Evolutionary conservation across 1,140 invertebrate genomes (phyloP).

Genomic region (Platyscapa corneri): DNA sequence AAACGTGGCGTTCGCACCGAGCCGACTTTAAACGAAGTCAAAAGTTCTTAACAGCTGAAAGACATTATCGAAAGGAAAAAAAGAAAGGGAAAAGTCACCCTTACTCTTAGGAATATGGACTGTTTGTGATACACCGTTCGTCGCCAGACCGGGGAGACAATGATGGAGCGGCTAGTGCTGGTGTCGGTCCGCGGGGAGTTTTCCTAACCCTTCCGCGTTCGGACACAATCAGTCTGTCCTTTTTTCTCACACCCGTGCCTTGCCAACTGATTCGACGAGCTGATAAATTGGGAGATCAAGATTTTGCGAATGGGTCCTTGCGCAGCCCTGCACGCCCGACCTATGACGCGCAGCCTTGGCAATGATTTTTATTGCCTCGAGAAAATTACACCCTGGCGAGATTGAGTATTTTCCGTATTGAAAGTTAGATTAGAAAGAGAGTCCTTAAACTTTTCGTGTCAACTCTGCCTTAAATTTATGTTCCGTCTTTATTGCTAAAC

Average conservation of each 20-base stretch:
- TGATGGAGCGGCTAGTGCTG: constrained; percentile 36
- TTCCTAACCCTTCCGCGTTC: constrained; percentile 52
- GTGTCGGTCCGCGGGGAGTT: constrained; percentile 53
- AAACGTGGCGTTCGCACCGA: too few species aligned
- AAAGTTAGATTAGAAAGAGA: neutral
- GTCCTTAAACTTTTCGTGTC: neutral
- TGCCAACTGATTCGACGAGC: constrained; percentile 34
- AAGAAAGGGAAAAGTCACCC: neutral
- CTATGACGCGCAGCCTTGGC: constrained; percentile 28
- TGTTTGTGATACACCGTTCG: neutral
- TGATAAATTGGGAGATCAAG: constrained; percentile 45
- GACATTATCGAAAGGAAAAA: neutral
- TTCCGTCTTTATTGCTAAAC: neutral
- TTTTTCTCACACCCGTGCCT: constrained; percentile 48
- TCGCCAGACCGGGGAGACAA: constrained; percentile 33
- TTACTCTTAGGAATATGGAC: too few species aligned
- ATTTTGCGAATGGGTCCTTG: neutral
- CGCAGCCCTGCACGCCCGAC: neutral
- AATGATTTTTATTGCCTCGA: constrained; percentile 35
- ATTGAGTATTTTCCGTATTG: neutral
- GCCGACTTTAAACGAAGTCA: neutral
- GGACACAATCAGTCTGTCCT: neutral
- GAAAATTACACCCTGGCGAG: neutral
- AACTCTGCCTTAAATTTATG: neutral
- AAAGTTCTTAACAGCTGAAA: neutral